Percentiles rank a stretch among this genome's conserved stretches.
Evolutionary conservation across 2,797 vertebrate species (phyloP).

Genomic region (Thripadectes ignobilis): DNA sequence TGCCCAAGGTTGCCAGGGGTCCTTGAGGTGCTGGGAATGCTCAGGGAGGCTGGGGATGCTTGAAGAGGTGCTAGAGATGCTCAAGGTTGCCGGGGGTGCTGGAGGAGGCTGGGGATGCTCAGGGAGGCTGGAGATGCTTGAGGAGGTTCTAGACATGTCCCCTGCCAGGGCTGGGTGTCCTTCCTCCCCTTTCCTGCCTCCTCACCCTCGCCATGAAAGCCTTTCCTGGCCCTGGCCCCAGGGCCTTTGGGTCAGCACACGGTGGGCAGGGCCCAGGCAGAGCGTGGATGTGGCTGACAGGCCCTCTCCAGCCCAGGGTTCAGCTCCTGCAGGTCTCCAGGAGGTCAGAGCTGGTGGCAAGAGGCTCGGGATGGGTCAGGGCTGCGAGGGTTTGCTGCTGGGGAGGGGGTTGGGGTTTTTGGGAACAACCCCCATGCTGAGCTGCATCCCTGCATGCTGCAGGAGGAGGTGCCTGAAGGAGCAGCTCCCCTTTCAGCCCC

Average conservation of each 20-base stretch:
- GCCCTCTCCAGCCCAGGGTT: not conserved
- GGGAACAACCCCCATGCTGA: not conserved
- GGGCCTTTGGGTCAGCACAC: not conserved
- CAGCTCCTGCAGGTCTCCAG: no score
- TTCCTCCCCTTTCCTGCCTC: not conserved
- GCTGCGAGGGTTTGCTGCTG: no score
- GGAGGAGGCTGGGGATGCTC: not conserved
- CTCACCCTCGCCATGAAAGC: not conserved
- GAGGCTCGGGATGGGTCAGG: not conserved
- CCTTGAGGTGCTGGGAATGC: not conserved
- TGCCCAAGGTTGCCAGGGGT: no score
- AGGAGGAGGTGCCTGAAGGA: not conserved
- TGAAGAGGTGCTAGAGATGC: no score
- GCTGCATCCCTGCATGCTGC: not conserved
- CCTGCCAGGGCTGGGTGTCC: not conserved
- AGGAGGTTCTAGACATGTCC: no score
- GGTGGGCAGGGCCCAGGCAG: not conserved
- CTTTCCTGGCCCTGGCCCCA: not conserved
- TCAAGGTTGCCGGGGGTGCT: fast-evolving
- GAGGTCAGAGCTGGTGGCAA: not conserved
- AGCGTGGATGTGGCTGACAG: not conserved
- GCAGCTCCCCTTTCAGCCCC: no score
- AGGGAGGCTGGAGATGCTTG: no score
- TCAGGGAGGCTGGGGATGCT: not conserved
- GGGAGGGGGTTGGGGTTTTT: not conserved